Evolutionary conservation across 2,113 vertebrate genomes (phyloP).

Genomic region (Sigmodon hispidus): DNA sequence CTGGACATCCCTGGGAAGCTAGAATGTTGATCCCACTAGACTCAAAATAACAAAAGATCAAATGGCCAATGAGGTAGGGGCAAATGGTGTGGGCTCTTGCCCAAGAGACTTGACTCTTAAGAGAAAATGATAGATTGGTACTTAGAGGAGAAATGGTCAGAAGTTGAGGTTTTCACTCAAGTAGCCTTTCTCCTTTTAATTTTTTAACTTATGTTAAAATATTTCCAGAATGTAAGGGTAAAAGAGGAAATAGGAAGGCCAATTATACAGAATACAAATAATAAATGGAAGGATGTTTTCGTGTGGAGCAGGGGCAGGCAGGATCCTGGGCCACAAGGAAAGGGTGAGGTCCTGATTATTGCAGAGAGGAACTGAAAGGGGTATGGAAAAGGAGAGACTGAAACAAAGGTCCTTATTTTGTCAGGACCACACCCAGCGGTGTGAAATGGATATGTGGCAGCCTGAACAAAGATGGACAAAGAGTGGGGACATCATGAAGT

Average conservation of each 20-base stretch:
- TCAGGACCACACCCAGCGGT: background rate
- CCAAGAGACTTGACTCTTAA: background rate
- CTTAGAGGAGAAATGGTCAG: background rate
- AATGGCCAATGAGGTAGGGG: background rate
- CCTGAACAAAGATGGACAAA: background rate
- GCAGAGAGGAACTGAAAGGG: background rate
- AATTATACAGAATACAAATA: background rate
- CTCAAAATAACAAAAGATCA: background rate
- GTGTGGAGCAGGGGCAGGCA: background rate
- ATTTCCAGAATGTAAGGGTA: background rate
- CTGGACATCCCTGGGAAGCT: background rate
- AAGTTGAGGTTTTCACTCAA: background rate
- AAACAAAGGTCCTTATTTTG: background rate
- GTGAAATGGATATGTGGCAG: background rate
- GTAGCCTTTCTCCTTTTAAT: background rate
- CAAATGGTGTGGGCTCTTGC: background rate
- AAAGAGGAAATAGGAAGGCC: background rate
- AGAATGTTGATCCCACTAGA: background rate
- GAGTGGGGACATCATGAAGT: background rate
- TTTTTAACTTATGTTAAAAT: background rate
- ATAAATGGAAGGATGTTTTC: background rate
- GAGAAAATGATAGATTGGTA: background rate
- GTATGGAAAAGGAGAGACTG: background rate
- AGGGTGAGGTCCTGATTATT: background rate
- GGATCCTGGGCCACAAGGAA: background rate